Percentiles rank a stretch among this genome's conserved stretches.
Evolutionary conservation across 2,888 invertebrate species (phyloP).

Genomic region (Eilema depressum): DNA sequence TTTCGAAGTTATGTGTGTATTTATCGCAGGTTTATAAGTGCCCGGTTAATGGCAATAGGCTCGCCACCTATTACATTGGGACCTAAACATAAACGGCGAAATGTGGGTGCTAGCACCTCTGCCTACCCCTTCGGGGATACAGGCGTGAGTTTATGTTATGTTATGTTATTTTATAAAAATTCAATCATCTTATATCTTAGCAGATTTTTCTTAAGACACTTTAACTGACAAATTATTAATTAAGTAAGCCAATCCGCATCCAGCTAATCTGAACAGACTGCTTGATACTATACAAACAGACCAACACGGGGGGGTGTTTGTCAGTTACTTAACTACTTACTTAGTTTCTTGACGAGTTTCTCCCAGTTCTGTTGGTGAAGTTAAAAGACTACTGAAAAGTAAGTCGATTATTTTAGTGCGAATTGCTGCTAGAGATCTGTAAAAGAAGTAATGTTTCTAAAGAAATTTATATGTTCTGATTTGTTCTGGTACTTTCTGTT

Average conservation of each 20-base stretch:
- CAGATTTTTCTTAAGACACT: not conserved
- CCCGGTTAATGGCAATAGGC: too few relatives aligned
- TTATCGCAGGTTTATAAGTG: too few relatives aligned
- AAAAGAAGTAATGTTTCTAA: not conserved
- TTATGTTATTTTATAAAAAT: too few relatives aligned
- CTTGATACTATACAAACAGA: constrained; percentile 49
- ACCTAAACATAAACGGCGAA: too few relatives aligned
- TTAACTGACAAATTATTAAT: constrained; percentile 22
- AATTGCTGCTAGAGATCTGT: not conserved
- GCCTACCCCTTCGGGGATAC: too few relatives aligned
- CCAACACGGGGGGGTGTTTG: constrained; percentile 31
- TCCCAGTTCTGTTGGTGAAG: not conserved
- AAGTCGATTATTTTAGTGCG: not conserved
- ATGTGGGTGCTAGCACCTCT: too few relatives aligned
- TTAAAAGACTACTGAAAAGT: not conserved
- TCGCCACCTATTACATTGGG: too few relatives aligned
- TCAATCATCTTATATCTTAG: not conserved
- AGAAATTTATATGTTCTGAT: not conserved
- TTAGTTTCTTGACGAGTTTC: constrained; percentile 9
- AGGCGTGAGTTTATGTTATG: too few relatives aligned
- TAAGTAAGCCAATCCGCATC: constrained; percentile 19
- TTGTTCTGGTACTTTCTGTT: not conserved
- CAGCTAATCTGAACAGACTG: constrained; percentile 39
- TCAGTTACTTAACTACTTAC: constrained; percentile 26
- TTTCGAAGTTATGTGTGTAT: too few relatives aligned